Conservation (phyloP, 2,888 invertebrate species). For the Stenotaenia linearis region DNA sequence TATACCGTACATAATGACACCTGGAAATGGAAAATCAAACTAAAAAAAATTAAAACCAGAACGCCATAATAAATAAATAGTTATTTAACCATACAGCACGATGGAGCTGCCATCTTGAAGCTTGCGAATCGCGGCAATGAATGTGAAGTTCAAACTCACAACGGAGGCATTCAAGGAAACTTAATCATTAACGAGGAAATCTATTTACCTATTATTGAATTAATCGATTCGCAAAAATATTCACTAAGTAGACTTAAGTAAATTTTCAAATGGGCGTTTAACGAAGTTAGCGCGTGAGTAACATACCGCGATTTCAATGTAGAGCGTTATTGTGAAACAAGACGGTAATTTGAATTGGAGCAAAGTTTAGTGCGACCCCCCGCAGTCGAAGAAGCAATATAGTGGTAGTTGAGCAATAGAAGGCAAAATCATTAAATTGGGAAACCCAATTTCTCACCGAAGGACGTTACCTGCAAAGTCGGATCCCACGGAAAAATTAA, state of each 20-base stretch:
- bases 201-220: not conserved
- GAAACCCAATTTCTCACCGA: not conserved
- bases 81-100: too few relatives aligned
- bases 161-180: too few relatives aligned
- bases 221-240: not conserved
- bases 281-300: too few relatives aligned
- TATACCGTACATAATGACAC: conserved; percentile 26
- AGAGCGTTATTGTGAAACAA: not conserved
- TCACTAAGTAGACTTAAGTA: too few relatives aligned
- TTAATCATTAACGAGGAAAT: not conserved
- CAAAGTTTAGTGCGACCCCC: not conserved
- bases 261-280: too few relatives aligned
- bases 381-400: not conserved
- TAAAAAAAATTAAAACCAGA: not conserved
- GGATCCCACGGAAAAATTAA: not conserved
- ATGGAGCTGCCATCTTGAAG: too few relatives aligned
- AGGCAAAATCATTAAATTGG: not conserved
- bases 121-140: too few relatives aligned
- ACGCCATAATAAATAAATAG: too few relatives aligned
- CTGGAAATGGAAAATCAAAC: conserved; percentile 24
- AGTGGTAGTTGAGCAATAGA: not conserved
- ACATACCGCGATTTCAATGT: too few relatives aligned
- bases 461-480: not conserved
- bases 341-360: too few relatives aligned
- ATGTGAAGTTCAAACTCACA: too few relatives aligned